These are phyloP conservation scores for Belgica antarctica DNA, from an alignment of 2,888 invertebrate genomes.

Conservation along the genomic window DNA sequence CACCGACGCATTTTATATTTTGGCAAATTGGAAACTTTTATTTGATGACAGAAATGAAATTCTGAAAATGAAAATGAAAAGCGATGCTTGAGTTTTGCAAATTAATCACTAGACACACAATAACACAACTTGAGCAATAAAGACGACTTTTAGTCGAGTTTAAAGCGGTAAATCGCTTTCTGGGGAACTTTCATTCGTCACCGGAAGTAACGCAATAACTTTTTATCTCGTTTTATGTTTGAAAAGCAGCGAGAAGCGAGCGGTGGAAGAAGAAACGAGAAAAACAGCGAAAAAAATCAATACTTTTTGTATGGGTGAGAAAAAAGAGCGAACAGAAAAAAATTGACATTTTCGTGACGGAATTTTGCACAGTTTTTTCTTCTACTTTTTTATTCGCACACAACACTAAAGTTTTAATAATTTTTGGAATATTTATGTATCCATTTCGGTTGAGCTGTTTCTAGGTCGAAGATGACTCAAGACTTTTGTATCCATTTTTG, in stretches of 20 bases:
- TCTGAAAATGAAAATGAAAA: no score
- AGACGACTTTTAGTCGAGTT: no score
- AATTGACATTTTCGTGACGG: constrained; percentile 29
- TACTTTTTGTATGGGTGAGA: constrained; percentile 39
- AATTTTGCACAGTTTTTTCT: constrained; percentile 30
- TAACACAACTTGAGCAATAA: no score
- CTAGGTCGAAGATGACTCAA: background rate
- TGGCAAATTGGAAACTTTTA: no score
- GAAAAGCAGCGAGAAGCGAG: constrained; percentile 11
- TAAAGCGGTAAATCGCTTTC: no score
- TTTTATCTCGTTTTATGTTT: constrained; percentile 35
- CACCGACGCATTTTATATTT: no score
- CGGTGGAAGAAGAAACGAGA: background rate
- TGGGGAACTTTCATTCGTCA: background rate
- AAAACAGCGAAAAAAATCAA: constrained; percentile 37
- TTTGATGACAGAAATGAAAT: no score
- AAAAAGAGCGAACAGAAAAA: constrained; percentile 19
- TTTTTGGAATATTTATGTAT: background rate
- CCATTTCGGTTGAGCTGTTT: background rate
- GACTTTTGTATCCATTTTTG: background rate
- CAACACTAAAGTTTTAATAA: background rate
- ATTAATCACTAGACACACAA: no score
- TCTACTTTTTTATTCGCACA: background rate
- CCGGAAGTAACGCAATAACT: constrained; percentile 28
- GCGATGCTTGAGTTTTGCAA: no score